These are phyloP conservation scores for Mya arenaria DNA, from an alignment of 1,140 invertebrate species.

Conservation along the genomic window DNA sequence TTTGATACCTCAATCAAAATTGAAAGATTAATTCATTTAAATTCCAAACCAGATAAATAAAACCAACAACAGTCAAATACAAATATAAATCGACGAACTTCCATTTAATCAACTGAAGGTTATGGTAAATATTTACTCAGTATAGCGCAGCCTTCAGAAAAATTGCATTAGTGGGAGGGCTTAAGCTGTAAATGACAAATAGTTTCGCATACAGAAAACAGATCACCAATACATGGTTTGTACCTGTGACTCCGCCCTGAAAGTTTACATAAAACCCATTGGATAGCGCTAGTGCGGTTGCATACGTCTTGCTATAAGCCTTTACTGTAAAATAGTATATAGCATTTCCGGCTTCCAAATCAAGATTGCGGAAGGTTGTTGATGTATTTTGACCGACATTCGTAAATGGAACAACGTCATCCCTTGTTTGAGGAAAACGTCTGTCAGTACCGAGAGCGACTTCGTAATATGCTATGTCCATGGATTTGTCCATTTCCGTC, in stretches of 20 bases:
- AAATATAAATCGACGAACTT: neutral
- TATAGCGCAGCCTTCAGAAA: neutral
- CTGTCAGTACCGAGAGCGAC: constrained; percentile 72
- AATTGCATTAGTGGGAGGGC: neutral
- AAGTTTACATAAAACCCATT: constrained; percentile 70
- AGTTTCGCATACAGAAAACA: neutral
- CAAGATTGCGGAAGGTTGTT: constrained; percentile 64
- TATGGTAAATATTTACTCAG: neutral
- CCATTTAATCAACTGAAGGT: neutral
- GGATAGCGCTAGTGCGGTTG: constrained; percentile 64
- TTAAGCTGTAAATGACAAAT: neutral
- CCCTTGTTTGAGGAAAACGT: constrained; percentile 65
- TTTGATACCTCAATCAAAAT: too few species aligned
- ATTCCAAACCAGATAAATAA: too few species aligned
- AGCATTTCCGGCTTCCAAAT: constrained; percentile 55
- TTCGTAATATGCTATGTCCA: constrained; percentile 65
- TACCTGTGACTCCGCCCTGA: constrained; percentile 62
- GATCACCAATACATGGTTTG: constrained; percentile 2
- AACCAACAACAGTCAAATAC: too few species aligned
- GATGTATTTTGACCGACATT: constrained; percentile 66
- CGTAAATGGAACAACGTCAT: constrained; percentile 69
- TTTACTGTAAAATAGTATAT: constrained; percentile 71
- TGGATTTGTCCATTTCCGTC: constrained; percentile 26
- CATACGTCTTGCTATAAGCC: constrained; percentile 61
- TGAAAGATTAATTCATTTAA: too few species aligned